These are phyloP conservation scores for Argyra leucocephala DNA, from an alignment of 2,888 invertebrate genomes.

Conservation along the genomic window DNA sequence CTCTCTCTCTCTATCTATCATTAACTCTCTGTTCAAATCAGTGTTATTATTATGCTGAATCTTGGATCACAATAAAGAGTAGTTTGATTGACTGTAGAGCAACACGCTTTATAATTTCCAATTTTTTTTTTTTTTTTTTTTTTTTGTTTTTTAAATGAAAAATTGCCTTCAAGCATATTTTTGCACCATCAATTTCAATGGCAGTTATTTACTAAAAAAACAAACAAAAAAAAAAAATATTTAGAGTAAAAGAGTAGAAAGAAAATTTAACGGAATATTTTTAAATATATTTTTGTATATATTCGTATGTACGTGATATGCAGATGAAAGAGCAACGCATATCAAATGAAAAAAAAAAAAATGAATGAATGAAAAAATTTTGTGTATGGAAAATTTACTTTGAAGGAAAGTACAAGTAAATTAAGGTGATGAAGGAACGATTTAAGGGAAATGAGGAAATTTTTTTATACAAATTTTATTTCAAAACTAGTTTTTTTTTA, in stretches of 20 bases:
- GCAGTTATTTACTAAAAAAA: neutral
- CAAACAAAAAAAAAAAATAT: too few species aligned
- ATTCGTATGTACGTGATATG: neutral
- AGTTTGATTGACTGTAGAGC: neutral
- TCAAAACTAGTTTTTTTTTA: too few species aligned
- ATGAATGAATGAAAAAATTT: too few species aligned
- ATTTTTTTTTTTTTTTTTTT: neutral
- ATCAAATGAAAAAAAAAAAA: too few species aligned
- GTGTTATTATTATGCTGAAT: neutral
- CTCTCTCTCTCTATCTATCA: neutral
- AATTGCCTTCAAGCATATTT: neutral
- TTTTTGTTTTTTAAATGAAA: neutral
- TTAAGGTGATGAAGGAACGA: too few species aligned
- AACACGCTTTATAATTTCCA: neutral
- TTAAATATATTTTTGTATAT: neutral
- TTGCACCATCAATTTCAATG: slow-evolving; percentile 3
- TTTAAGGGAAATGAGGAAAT: too few species aligned
- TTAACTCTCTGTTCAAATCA: neutral
- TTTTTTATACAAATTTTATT: too few species aligned
- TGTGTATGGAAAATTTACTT: too few species aligned
- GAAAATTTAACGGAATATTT: neutral
- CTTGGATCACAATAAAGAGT: slow-evolving; percentile 6
- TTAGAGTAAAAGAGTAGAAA: neutral
- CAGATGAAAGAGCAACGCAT: neutral
- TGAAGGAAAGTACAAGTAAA: too few species aligned